These are phyloP conservation scores for Cyprinodon tularosa DNA, from an alignment of 2,113 vertebrate species.

Conservation along the genomic window DNA sequence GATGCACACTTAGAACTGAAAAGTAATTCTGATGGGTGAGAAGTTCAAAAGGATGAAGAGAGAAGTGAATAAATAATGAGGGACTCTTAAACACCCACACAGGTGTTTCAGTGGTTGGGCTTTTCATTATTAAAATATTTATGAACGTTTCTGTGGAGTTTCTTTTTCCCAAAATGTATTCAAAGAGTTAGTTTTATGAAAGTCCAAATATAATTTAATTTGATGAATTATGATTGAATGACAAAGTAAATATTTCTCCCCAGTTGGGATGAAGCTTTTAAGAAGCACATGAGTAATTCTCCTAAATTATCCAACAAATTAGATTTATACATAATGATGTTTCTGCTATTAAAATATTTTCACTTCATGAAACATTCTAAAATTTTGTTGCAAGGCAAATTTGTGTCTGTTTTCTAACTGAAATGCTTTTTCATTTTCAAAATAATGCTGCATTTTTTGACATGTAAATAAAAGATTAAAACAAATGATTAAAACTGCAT, in stretches of 20 bases:
- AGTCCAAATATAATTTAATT: not conserved
- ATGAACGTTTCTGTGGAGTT: not conserved
- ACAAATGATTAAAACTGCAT: no score
- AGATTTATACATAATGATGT: not conserved
- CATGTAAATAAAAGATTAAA: no score
- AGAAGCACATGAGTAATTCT: not conserved
- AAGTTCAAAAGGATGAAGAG: slow-evolving; percentile 1
- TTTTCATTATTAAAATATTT: not conserved
- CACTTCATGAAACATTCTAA: not conserved
- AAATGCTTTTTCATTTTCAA: no score
- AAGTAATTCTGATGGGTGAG: slow-evolving; percentile 41
- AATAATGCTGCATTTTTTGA: no score
- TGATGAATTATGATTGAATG: not conserved
- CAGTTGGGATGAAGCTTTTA: not conserved
- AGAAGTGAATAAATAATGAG: slow-evolving; percentile 9
- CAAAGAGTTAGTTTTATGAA: not conserved
- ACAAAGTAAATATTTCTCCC: not conserved
- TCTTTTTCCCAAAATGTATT: not conserved
- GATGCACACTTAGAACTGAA: slow-evolving; percentile 24
- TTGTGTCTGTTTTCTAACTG: no score
- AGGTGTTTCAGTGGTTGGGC: not conserved
- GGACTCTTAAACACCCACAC: slow-evolving; percentile 6
- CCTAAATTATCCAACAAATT: not conserved
- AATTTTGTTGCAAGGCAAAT: not conserved
- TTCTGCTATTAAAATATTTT: not conserved